Percentiles rank a stretch among this genome's conserved stretches.
These are phyloP conservation scores for Nycteola revayana DNA, from an alignment of 2,888 invertebrate species.

Conservation along the genomic window DNA sequence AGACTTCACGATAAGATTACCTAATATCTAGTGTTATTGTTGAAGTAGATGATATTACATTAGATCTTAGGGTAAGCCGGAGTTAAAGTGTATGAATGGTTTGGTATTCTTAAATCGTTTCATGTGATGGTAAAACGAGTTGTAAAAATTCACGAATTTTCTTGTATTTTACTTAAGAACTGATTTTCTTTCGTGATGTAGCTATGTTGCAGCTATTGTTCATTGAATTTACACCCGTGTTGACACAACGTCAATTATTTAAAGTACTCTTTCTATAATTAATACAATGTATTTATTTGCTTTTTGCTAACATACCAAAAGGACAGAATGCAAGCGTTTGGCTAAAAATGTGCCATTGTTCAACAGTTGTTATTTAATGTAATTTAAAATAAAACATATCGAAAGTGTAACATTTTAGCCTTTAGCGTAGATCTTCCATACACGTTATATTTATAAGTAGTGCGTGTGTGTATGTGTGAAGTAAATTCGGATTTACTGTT, in stretches of 20 bases:
- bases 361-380: slow-evolving; percentile 68
- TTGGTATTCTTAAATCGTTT: slow-evolving; percentile 24
- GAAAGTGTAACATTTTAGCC: slow-evolving; percentile 76
- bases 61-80: slow-evolving; percentile 55
- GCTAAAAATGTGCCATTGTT: slow-evolving; percentile 73
- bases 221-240: background rate
- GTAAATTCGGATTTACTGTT: slow-evolving; percentile 36
- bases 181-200: slow-evolving; percentile 17
- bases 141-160: slow-evolving; percentile 15
- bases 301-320: slow-evolving; percentile 51
- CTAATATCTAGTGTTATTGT: slow-evolving; percentile 54
- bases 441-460: slow-evolving; percentile 59
- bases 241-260: background rate
- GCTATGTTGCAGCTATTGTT: background rate
- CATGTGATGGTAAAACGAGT: slow-evolving; percentile 8
- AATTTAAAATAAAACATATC: slow-evolving; percentile 75
- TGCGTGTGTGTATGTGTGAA: slow-evolving; percentile 55
- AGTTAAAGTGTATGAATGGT: slow-evolving; percentile 30
- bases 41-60: slow-evolving; percentile 66
- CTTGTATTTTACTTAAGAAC: slow-evolving; percentile 9
- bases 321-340: slow-evolving; percentile 43
- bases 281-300: slow-evolving; percentile 43
- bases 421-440: slow-evolving; percentile 80
- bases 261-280: background rate
- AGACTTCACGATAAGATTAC: slow-evolving; percentile 56